These are phyloP conservation scores for Drosophila putrida DNA, from an alignment of 2,888 invertebrate genomes.

Conservation along the genomic window DNA sequence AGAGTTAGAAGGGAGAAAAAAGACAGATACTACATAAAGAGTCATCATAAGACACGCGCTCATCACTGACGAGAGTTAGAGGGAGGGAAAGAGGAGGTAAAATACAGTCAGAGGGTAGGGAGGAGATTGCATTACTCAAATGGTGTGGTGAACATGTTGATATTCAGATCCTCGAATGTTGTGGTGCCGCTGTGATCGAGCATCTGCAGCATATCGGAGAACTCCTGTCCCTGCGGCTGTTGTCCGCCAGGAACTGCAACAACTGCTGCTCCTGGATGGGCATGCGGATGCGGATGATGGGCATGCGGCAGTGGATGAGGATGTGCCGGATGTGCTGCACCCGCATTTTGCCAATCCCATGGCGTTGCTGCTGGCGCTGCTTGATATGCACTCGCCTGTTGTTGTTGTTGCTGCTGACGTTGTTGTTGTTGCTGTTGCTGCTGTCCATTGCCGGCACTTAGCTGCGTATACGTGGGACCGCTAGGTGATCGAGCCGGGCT, in stretches of 20 bases:
- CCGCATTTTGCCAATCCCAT: slow-evolving; percentile 91
- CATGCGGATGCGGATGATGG: slow-evolving; percentile 80
- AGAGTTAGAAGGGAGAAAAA: neutral
- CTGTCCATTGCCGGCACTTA: slow-evolving; percentile 89
- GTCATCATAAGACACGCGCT: slow-evolving; percentile 16
- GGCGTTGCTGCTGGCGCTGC: slow-evolving; percentile 65
- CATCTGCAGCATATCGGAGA: slow-evolving; percentile 97
- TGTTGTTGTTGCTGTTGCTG: slow-evolving; percentile 85
- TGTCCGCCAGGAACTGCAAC: slow-evolving; percentile 84
- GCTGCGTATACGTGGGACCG: slow-evolving; percentile 93
- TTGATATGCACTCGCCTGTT: slow-evolving; percentile 86
- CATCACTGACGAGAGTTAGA: slow-evolving; percentile 28
- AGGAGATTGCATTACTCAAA: slow-evolving; percentile 87
- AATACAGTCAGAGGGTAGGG: neutral
- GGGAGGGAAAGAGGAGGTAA: neutral
- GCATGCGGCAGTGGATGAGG: slow-evolving; percentile 84
- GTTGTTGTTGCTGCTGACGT: slow-evolving; percentile 59
- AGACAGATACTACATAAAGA: neutral
- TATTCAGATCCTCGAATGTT: slow-evolving; percentile 94
- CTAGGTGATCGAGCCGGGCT: slow-evolving; percentile 94
- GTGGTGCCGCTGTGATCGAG: slow-evolving; percentile 93
- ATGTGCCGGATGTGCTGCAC: slow-evolving; percentile 82
- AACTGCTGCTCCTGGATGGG: slow-evolving; percentile 84
- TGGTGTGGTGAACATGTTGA: slow-evolving; percentile 95
- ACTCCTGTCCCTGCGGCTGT: slow-evolving; percentile 90